These are phyloP conservation scores for Myotis vivesi DNA, from an alignment of 2,797 vertebrate genomes.

Conservation along the genomic window DNA sequence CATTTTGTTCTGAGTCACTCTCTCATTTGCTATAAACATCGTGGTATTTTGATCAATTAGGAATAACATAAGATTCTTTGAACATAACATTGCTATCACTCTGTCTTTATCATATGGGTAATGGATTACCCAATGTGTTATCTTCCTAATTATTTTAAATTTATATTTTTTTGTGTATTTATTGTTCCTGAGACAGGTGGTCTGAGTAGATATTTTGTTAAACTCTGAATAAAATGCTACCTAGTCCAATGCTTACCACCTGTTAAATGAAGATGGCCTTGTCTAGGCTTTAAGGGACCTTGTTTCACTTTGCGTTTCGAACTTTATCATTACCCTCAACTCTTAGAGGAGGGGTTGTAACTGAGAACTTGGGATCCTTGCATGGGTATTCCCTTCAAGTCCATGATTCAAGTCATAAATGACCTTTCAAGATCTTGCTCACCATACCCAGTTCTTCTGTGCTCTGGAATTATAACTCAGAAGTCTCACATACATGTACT, in stretches of 20 bases:
- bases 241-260: not conserved
- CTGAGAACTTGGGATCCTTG: not conserved
- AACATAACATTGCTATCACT: slow-evolving; percentile 69
- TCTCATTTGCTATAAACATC: slow-evolving; percentile 86
- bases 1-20: slow-evolving; percentile 86
- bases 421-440: not conserved
- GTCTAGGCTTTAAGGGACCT: not conserved
- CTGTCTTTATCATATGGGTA: slow-evolving; percentile 54
- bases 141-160: slow-evolving; percentile 75
- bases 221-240: slow-evolving; percentile 38
- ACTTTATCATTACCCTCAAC: not conserved
- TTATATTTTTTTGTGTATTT: slow-evolving; percentile 70
- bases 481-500: not conserved
- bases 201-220: slow-evolving; percentile 43
- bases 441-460: not conserved
- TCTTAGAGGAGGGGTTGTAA: not conserved
- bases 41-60: slow-evolving; percentile 86
- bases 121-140: slow-evolving; percentile 34
- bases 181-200: slow-evolving; percentile 63
- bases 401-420: not conserved
- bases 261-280: not conserved
- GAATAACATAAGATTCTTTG: slow-evolving; percentile 85
- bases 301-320: accelerated
- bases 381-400: not conserved
- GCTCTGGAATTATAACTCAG: not conserved